phyloP scores from a whole-genome alignment of 2,888 invertebrate genomes.

The Podotricha telesiphe region DNA sequence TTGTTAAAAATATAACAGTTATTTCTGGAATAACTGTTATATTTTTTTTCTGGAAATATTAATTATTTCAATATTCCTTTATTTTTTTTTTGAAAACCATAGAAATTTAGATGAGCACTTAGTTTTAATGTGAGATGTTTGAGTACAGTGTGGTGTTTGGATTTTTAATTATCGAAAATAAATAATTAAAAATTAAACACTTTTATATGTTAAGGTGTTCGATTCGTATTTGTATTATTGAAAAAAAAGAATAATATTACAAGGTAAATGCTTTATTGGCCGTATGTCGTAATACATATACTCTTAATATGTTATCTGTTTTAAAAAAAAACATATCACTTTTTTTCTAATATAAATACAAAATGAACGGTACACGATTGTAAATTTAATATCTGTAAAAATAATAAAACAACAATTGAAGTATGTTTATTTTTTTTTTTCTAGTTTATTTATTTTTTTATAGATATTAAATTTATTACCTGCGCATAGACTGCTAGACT shows the following conservation, averaged over 20 bases:
- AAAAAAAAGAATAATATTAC: not conserved
- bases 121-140: not conserved
- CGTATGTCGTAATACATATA: not conserved
- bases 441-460: constrained; percentile 16
- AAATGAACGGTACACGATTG: constrained; percentile 2
- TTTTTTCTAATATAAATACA: constrained; percentile 20
- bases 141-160: not conserved
- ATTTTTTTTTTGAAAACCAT: not conserved
- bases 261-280: too few relatives aligned
- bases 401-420: not conserved
- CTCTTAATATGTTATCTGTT: not conserved
- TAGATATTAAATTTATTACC: constrained; percentile 26
- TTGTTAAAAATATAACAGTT: not conserved
- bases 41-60: not conserved
- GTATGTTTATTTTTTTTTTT: constrained; percentile 5
- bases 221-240: constrained; percentile 18
- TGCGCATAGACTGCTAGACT: constrained; percentile 34
- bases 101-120: constrained; percentile 2
- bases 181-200: not conserved
- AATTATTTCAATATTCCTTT: not conserved
- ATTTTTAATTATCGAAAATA: constrained; percentile 9
- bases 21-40: not conserved
- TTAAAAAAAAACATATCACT: constrained; percentile 10
- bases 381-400: constrained; percentile 19
- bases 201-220: constrained; percentile 22